phyloP scores from a whole-genome alignment of 2,797 vertebrate species.

The Hoplostethus atlanticus region DNA sequence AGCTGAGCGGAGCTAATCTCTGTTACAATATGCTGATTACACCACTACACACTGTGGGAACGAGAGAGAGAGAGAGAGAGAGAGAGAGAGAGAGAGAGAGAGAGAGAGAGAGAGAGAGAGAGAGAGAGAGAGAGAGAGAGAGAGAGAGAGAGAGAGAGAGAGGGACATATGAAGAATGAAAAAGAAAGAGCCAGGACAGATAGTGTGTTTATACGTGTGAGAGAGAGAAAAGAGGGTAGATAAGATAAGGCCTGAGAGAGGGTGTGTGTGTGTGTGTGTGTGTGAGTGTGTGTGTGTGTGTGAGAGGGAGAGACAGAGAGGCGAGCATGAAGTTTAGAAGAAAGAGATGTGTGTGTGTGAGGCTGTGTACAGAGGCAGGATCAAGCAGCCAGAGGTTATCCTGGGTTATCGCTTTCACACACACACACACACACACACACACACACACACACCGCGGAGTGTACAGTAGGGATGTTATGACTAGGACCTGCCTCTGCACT shows the following conservation, averaged over 20 bases:
- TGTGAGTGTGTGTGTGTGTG: not conserved
- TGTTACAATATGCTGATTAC: constrained; percentile 68
- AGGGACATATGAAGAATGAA: not conserved
- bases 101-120: no score
- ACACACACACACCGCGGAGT: constrained; percentile 15
- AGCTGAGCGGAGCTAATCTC: constrained; percentile 71
- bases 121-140: no score
- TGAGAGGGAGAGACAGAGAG: constrained; percentile 8
- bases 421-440: constrained; percentile 10
- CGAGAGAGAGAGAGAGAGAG: not conserved
- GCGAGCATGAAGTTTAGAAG: constrained; percentile 28
- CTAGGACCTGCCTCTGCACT: constrained; percentile 20
- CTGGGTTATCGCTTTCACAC: not conserved
- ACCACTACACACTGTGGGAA: constrained; percentile 54
- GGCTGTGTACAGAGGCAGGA: constrained; percentile 9
- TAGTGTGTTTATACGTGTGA: not conserved
- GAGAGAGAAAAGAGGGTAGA: not conserved
- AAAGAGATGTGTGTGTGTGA: constrained; percentile 4
- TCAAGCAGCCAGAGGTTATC: constrained; percentile 8
- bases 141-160: constrained; percentile 5
- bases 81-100: no score
- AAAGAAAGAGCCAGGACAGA: not conserved
- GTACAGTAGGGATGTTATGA: constrained; percentile 61
- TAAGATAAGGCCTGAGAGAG: not conserved
- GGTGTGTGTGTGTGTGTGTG: not conserved